A percentile compares a stretch with the other conserved stretches of the same genome.
Evolutionary conservation across 2,888 invertebrate species (phyloP).

Genomic region (Rhamnusium bicolor): DNA sequence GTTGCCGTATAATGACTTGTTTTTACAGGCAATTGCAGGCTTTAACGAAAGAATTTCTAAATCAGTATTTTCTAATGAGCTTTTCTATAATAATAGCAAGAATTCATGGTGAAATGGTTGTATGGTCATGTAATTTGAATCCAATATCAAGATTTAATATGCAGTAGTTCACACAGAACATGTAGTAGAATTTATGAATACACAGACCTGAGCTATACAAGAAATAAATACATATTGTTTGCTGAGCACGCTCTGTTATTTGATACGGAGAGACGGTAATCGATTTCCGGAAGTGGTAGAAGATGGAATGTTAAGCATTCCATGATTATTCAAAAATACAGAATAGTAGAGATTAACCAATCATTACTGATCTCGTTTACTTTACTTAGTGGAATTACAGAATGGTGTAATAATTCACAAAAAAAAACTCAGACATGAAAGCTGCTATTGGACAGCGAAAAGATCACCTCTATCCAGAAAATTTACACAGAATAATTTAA

Average conservation of each 20-base stretch:
- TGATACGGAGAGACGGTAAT: conserved; percentile 46
- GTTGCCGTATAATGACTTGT: not conserved
- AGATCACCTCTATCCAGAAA: not conserved
- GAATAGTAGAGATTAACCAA: not conserved
- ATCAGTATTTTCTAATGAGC: conserved; percentile 9
- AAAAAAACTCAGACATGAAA: too few relatives aligned
- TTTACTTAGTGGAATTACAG: not conserved
- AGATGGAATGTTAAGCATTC: conserved; percentile 25
- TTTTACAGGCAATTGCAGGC: not conserved
- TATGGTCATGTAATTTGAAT: conserved; percentile 53
- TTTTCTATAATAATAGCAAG: conserved; percentile 45
- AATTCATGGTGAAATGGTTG: conserved; percentile 46
- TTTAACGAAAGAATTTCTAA: conserved; percentile 13
- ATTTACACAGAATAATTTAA: not conserved
- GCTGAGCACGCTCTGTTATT: conserved; percentile 44
- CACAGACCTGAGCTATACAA: conserved; percentile 40
- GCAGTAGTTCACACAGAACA: conserved; percentile 55
- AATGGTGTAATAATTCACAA: not conserved
- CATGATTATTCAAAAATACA: conserved; percentile 18
- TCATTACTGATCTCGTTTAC: not conserved
- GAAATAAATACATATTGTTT: conserved; percentile 52
- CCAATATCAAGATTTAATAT: conserved; percentile 55
- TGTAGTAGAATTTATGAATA: conserved; percentile 49
- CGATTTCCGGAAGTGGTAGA: conserved; percentile 52
- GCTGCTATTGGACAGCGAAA: not conserved